Base-by-base conservation (phyloP, 2,113 vertebrate genomes). In the Rostratula benghalensis region DNA sequence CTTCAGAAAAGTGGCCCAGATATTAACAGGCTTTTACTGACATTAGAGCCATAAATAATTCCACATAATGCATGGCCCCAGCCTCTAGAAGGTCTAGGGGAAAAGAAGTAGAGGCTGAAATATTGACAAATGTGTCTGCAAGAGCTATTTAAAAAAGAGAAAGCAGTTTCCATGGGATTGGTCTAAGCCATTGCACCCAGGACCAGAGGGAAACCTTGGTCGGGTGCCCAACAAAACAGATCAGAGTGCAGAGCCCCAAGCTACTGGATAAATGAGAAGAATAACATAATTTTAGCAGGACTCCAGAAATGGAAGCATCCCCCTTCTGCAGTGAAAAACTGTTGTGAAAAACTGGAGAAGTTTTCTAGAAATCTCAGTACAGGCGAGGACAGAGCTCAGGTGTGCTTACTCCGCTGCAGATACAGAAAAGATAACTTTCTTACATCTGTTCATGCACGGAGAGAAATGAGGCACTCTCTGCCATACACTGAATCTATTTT, bases 1-100 rank as follows among this genome's bases (percentile, higher is more conserved):
- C 70, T 65, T 30, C 48, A 57, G 81, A 33, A 39, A 24, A 83
- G 76, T 8, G 70, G 60, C 63, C 63, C 28, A 23, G 79, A 41
- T 88, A 95, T 78, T 3, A 86, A 30, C 63, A 50, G 73, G 60
- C 83, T 74, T 73, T 67, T 90, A 48, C 68, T 91, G 90, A 68
- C 91, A 82, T 19, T 2, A 60, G 65, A 90, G 39, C 93, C 93
- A 95, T 96, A 53, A 96, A 94, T 94, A 94, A 97, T 88, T 78
- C 93, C 77, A n/a, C 56, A 13, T 59, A 73, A 88, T 76, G 79
- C 65, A 2, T 13, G 71, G 48, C 64, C 76, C 56, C 0, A 0
- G 86, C 84, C 81, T 90, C 93, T 50, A 14, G 78, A 28, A 91
- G 35, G 92, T 68, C 96, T 51, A 51, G 13, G 50, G 70, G 37